These are phyloP conservation scores for Ginglymostoma cirratum DNA, from an alignment of 2,113 vertebrate species.

Conservation along the genomic window DNA sequence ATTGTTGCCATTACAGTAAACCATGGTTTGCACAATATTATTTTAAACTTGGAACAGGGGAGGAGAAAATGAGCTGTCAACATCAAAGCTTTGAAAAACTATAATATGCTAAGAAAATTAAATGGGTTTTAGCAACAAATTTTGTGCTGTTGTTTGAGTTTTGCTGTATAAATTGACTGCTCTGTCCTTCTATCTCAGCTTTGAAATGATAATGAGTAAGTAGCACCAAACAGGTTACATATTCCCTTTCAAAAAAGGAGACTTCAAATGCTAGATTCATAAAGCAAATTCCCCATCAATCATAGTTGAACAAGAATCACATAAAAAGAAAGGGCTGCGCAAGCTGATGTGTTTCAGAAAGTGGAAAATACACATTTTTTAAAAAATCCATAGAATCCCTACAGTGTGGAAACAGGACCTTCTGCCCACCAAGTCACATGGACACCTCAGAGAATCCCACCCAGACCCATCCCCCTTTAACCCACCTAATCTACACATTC, in stretches of 20 bases:
- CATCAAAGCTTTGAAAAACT: neutral
- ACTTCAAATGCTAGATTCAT: neutral
- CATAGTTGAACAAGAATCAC: neutral
- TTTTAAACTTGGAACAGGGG: neutral
- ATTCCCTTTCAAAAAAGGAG: neutral
- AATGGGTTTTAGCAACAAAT: neutral
- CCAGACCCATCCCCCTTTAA: no score
- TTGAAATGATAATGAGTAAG: slow-evolving; percentile 16
- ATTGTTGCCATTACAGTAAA: neutral
- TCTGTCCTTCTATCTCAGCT: neutral
- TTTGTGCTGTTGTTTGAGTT: neutral
- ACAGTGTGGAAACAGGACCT: no score
- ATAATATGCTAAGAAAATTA: neutral
- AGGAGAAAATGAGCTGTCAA: neutral
- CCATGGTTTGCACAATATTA: neutral
- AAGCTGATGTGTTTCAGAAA: neutral
- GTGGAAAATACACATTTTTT: neutral
- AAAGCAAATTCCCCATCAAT: neutral
- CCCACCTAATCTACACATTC: no score
- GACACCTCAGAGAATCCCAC: no score
- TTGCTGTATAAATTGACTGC: neutral
- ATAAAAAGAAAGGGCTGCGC: neutral
- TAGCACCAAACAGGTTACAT: neutral
- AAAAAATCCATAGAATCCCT: neutral
- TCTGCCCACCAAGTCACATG: no score